Evolutionary conservation across 2,888 invertebrate species (phyloP).

Genomic region (Beris morrisii): DNA sequence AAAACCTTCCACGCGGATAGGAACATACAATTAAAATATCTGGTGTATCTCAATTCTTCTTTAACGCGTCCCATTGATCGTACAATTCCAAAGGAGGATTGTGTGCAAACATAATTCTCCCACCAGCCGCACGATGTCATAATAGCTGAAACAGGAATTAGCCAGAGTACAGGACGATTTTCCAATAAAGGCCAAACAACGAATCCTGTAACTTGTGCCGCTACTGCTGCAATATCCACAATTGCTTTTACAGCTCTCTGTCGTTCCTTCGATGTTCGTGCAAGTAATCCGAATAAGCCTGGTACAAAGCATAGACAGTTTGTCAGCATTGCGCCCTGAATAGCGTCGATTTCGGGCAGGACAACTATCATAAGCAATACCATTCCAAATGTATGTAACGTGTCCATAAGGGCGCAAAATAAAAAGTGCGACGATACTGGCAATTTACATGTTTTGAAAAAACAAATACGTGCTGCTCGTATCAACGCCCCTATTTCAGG

Average conservation of each 20-base stretch:
- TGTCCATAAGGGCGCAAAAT: slow-evolving; percentile 78
- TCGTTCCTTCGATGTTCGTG: slow-evolving; percentile 80
- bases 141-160: slow-evolving; percentile 82
- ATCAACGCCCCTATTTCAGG: slow-evolving; percentile 88
- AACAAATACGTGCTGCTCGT: slow-evolving; percentile 81
- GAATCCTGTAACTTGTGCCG: slow-evolving; percentile 87
- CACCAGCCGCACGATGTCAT: slow-evolving; percentile 95
- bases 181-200: slow-evolving; percentile 89
- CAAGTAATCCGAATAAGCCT: slow-evolving; percentile 69
- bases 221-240: slow-evolving; percentile 82
- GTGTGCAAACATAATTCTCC: slow-evolving; percentile 93
- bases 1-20: slow-evolving; percentile 89
- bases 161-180: slow-evolving; percentile 74
- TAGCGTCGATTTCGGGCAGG: slow-evolving; percentile 88
- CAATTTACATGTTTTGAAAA: slow-evolving; percentile 83
- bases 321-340: slow-evolving; percentile 94
- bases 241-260: slow-evolving; percentile 76
- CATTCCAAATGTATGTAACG: slow-evolving; percentile 84
- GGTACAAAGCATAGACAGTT: slow-evolving; percentile 94
- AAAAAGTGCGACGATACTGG: slow-evolving; percentile 59
- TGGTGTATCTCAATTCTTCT: slow-evolving; percentile 74
- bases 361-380: slow-evolving; percentile 85
- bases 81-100: slow-evolving; percentile 75
- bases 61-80: slow-evolving; percentile 76
- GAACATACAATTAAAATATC: slow-evolving; percentile 89